Percentiles rank a stretch among this genome's conserved stretches.
phyloP scores from a whole-genome alignment of 2,888 invertebrate genomes.

The Drosophila merina region DNA sequence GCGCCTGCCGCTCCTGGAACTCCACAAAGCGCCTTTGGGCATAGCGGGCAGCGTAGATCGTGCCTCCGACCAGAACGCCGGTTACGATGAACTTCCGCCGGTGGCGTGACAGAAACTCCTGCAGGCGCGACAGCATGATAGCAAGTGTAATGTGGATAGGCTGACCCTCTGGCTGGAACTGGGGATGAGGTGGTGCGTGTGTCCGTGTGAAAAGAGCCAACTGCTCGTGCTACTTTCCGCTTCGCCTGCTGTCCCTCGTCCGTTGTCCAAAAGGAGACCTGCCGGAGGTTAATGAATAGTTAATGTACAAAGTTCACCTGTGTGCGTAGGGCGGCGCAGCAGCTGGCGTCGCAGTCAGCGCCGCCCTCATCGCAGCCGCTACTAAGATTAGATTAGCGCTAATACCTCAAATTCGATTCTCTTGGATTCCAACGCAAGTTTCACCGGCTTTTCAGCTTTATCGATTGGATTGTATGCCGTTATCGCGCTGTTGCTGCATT shows the following conservation, averaged over 20 bases:
- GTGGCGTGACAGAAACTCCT: slow-evolving; percentile 91
- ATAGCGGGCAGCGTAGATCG: slow-evolving; percentile 90
- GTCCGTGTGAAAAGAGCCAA: slow-evolving; percentile 69
- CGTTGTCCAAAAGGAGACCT: slow-evolving; percentile 18
- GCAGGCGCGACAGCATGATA: slow-evolving; percentile 89
- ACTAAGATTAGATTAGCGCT: slow-evolving; percentile 41
- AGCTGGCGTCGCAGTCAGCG: slow-evolving; percentile 21
- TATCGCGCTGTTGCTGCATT: slow-evolving; percentile 21
- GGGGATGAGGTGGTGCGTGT: slow-evolving; percentile 6
- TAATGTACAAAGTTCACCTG: slow-evolving; percentile 75
- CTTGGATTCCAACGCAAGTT: slow-evolving; percentile 2
- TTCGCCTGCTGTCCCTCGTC: slow-evolving; percentile 13
- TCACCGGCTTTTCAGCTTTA: not conserved
- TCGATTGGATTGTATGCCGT: slow-evolving; percentile 4
- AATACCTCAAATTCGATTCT: slow-evolving; percentile 1
- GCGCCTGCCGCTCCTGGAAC: slow-evolving; percentile 92
- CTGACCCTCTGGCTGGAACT: slow-evolving; percentile 11
- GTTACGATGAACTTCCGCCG: slow-evolving; percentile 92
- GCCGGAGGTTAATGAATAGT: slow-evolving; percentile 54
- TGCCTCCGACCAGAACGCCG: slow-evolving; percentile 90
- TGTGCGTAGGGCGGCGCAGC: slow-evolving; percentile 38
- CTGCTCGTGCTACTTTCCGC: slow-evolving; percentile 53
- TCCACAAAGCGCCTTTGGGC: slow-evolving; percentile 91
- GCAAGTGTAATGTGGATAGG: slow-evolving; percentile 28
- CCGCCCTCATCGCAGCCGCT: slow-evolving; percentile 8